These are phyloP conservation scores for Oxytorus armatus DNA, from an alignment of 2,888 invertebrate species.

Conservation along the genomic window DNA sequence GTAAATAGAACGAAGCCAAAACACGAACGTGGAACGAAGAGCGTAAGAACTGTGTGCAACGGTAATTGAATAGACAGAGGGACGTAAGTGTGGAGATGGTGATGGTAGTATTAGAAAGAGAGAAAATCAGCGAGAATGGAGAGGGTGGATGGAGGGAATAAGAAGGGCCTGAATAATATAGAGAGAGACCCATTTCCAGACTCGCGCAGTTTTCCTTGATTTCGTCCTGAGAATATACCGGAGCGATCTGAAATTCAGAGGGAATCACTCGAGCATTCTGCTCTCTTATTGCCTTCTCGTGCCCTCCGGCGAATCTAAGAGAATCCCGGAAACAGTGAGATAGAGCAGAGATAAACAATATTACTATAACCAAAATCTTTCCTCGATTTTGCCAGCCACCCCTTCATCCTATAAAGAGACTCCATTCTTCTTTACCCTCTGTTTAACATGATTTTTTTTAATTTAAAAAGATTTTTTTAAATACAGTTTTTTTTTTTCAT, in stretches of 20 bases:
- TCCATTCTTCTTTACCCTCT: too few species aligned
- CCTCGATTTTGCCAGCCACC: too few species aligned
- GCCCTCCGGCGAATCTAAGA: constrained; percentile 26
- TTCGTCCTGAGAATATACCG: constrained; percentile 24
- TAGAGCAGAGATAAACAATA: constrained; percentile 34
- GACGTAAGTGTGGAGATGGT: background rate
- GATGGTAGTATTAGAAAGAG: constrained; percentile 45
- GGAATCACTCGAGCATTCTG: constrained; percentile 67
- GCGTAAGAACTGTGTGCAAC: background rate
- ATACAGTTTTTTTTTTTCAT: too few species aligned
- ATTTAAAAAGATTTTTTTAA: too few species aligned
- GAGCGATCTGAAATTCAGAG: constrained; percentile 67
- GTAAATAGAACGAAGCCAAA: constrained; percentile 15
- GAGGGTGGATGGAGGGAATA: constrained; percentile 57
- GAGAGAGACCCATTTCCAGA: constrained; percentile 68
- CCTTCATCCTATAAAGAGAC: too few species aligned
- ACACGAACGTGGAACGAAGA: constrained; percentile 1
- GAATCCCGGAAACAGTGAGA: constrained; percentile 34
- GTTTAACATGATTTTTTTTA: too few species aligned
- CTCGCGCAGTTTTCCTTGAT: constrained; percentile 65
- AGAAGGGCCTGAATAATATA: constrained; percentile 76
- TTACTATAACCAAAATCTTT: background rate
- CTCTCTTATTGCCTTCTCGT: constrained; percentile 56
- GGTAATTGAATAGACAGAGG: constrained; percentile 1
- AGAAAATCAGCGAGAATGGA: constrained; percentile 43